Base-by-base conservation (phyloP, 92 coral and sea anemone species). In the Porites rus region DNA sequence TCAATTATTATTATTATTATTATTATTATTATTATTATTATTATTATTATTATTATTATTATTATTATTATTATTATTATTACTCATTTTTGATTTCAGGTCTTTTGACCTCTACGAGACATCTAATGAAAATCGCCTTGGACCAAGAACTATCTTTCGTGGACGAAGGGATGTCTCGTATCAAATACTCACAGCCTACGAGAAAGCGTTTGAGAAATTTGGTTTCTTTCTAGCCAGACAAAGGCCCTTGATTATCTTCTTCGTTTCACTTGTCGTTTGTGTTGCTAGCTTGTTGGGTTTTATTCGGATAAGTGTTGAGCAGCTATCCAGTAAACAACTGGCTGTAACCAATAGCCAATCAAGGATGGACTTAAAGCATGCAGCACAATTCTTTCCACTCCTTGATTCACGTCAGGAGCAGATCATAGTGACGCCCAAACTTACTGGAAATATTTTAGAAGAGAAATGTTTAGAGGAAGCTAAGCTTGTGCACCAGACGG, bases 401-500 rank as follows among this genome's bases (percentile, higher is more conserved):
- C 74, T 86, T 54, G 81, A 70, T 14, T 31, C 85, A 22, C 69
- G 93, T 72, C 83, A 74, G 69, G 74, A 81, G 46, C 77, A 76
- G 25, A 53, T 91, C 3, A 71, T 87, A 60, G 50, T 91, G 24
- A 69, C 16, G 0, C 82, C 94, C 7, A 84, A 38, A 20, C 76
- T 72, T 46, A 83, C 75, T 10, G 7, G 56, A 59, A 83, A 88
- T 58, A 74, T 91, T 59, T 73, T 91, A 13, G 83, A 65, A 43
- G 69, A 79, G 52, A 63, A 77, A 2, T 91, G 94, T 74, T 82
- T 91, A 69, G 78, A 76, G 0, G 93, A 90, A 7, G 93, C 88
- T 22, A 8, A 53, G 64, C 69, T 50, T 1, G 68, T 90, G 6
- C 93, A 87, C 77, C 64, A 75, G 65, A 3, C 72, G 9, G 56